Evolutionary conservation across 2,113 vertebrate genomes (phyloP), one percentile per base, ranked within the genome.

Genomic region (Mormoops blainvillei): DNA sequence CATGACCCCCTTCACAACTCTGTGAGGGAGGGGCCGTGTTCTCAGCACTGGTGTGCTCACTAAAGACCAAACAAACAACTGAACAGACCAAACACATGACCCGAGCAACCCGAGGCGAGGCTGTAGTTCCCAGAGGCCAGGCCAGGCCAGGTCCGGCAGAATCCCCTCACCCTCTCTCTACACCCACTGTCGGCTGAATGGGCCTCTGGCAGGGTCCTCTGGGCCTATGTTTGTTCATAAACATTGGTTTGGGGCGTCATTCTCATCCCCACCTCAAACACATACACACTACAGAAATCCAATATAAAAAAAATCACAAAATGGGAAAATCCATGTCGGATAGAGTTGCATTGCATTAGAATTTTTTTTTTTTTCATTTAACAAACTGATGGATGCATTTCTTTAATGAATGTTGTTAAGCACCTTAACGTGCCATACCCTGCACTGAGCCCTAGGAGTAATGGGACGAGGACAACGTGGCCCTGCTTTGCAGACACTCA

Each of bases 401-500:
- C 31, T 14, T 33, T 52, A 56, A 52, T 1, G 36, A 43, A 43
- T 4, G 11, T 4, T 3, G 45, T 15, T 7, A 33, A 56, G 74
- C 20, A 7, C 33, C 26, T 63, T 9, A 2, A 1, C 8, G 38
- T 26, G 33, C 43, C n/a, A 3, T 33, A 1, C 31, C 48, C 56
- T 63, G 24, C 4, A 24, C 4, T 4, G 20, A 45, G 52, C 38
- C 52, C 45, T 36, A 33, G 33, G 54, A 78, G 33, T 38, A 20
- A 50, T 0, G 31, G 61, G 19, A 52, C 4, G 16, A 76, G 26
- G 10, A 28, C 20, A 16, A 5, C 0, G 0, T 6, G 41, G 6
- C 84, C 84, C 43, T 70, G 26, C 33, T 68, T n/a, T 11, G 2
- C 3, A 28, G 77, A 14, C 5, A 2, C 19, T 56, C 28, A 0